phyloP scores from a whole-genome alignment of 1,140 invertebrate genomes.

The Chymomyza costata region DNA sequence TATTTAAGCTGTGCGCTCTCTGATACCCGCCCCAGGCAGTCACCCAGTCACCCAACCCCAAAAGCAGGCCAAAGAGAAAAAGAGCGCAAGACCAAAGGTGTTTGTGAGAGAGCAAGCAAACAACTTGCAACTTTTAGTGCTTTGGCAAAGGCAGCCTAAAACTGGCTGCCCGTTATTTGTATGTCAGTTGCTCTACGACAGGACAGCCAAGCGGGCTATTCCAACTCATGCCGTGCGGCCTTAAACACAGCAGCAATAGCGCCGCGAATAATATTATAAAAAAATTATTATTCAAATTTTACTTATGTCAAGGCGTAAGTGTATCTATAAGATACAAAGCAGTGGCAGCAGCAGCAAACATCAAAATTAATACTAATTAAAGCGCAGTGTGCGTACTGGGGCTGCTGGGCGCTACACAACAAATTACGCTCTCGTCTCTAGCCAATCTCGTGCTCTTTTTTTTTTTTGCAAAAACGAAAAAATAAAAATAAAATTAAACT shows the following conservation, averaged over 20 bases:
- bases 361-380: conserved; percentile 54
- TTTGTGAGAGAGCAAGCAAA: conserved; percentile 15
- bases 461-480: conserved; percentile 41
- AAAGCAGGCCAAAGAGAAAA: too few relatives aligned
- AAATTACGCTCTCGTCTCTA: conserved; percentile 16
- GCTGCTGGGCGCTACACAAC: conserved; percentile 5
- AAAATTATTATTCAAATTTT: conserved; percentile 3
- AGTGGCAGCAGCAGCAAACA: conserved; percentile 3
- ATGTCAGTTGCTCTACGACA: conserved; percentile 62
- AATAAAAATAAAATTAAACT: too few relatives aligned
- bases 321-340: conserved; percentile 31
- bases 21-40: neutral
- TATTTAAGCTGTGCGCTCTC: too few relatives aligned
- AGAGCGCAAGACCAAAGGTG: too few relatives aligned
- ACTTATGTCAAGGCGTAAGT: conserved; percentile 10
- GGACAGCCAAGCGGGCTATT: conserved; percentile 56
- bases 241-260: too few relatives aligned
- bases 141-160: too few relatives aligned
- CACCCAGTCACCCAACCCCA: conserved; percentile 2
- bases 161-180: neutral
- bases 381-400: conserved; percentile 28
- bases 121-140: conserved; percentile 29
- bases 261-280: conserved; percentile 7
- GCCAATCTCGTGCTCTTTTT: neutral
- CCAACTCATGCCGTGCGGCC: too few relatives aligned